Conservation (phyloP, 2,888 invertebrate genomes). For the Blomia tropicalis region DNA sequence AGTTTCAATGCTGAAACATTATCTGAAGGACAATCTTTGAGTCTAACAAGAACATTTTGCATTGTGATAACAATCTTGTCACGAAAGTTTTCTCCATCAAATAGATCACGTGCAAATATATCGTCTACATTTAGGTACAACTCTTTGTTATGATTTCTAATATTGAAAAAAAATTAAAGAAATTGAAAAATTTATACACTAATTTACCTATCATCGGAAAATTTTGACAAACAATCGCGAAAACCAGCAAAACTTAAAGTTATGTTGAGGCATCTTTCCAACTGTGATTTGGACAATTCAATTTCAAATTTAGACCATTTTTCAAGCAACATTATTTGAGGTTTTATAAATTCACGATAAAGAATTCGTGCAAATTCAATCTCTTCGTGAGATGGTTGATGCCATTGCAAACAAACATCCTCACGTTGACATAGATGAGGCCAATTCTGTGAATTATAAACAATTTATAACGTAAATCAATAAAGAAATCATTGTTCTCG, state of each 20-base stretch:
- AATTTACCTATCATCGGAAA: neutral
- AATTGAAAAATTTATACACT: neutral
- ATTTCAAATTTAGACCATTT: neutral
- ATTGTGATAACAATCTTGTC: neutral
- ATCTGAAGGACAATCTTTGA: neutral
- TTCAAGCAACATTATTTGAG: neutral
- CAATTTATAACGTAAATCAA: neutral
- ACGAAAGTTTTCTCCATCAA: neutral
- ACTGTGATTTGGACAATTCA: neutral
- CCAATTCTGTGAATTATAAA: neutral
- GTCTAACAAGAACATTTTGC: neutral
- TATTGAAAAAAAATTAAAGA: neutral
- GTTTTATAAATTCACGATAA: constrained; percentile 1
- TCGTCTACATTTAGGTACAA: neutral
- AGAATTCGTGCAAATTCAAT: neutral
- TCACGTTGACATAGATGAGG: neutral
- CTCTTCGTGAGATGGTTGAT: neutral
- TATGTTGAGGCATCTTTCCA: neutral
- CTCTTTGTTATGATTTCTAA: neutral
- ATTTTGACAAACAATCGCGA: constrained; percentile 6
- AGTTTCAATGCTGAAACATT: neutral
- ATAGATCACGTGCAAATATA: constrained; percentile 1
- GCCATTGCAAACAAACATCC: neutral
- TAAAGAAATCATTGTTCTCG: neutral
- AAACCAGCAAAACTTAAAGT: neutral